phyloP scores from a whole-genome alignment of 2,888 invertebrate genomes.

The Drosophila mimica region DNA sequence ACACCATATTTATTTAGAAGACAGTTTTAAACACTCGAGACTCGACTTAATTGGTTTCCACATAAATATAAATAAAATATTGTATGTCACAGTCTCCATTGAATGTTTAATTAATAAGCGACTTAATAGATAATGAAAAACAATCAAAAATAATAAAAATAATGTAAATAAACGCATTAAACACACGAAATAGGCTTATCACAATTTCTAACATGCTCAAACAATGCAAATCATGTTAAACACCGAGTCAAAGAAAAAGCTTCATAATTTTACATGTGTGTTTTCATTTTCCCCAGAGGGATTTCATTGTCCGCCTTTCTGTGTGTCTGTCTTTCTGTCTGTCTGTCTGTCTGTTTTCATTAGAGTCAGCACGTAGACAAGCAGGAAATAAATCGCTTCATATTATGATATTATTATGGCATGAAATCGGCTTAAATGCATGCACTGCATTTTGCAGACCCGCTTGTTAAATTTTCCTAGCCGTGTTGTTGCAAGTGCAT shows the following conservation, averaged over 20 bases:
- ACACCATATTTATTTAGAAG: not conserved
- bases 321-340: not conserved
- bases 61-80: not conserved
- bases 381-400: constrained; percentile 53
- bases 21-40: not conserved
- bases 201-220: not conserved
- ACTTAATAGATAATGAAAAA: no score
- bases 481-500: constrained; percentile 46
- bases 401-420: constrained; percentile 49
- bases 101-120: not conserved
- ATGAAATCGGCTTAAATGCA: constrained; percentile 61
- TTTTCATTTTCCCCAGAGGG: not conserved
- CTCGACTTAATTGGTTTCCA: not conserved
- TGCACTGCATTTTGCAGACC: constrained; percentile 13
- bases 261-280: constrained; percentile 2
- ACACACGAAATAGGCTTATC: not conserved
- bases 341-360: constrained; percentile 38
- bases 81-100: not conserved
- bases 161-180: not conserved
- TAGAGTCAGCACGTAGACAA: constrained; percentile 33
- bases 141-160: not conserved
- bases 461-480: constrained; percentile 51
- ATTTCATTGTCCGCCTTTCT: constrained; percentile 6
- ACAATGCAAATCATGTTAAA: constrained; percentile 24
- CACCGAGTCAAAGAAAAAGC: constrained; percentile 1